A percentile compares a stretch with the other conserved stretches of the same genome.
These are phyloP conservation scores for Disparrhopalites patrizii DNA, from an alignment of 2,888 invertebrate species.

Conservation along the genomic window DNA sequence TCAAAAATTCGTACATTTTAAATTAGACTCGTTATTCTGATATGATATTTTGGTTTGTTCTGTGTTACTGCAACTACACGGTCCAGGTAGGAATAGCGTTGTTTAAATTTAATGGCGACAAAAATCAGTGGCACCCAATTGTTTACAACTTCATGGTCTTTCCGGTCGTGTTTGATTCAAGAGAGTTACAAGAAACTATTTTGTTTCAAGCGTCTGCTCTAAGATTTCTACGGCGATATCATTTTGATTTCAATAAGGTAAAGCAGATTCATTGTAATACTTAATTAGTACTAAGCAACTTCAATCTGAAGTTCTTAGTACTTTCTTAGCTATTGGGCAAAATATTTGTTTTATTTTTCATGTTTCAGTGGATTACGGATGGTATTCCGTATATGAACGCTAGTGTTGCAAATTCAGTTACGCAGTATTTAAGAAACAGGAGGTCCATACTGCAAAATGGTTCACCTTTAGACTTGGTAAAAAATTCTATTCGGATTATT, in stretches of 20 bases:
- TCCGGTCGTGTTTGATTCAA: conserved; percentile 61
- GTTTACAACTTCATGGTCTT: conserved; percentile 67
- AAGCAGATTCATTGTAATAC: too few species aligned
- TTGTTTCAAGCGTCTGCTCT: conserved; percentile 63
- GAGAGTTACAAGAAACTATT: conserved; percentile 57
- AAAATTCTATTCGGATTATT: too few species aligned
- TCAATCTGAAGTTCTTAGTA: too few species aligned
- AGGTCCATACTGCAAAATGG: conserved; percentile 20
- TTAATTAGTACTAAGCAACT: too few species aligned
- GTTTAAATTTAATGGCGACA: conserved; percentile 59
- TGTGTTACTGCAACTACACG: too few species aligned
- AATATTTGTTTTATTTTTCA: neutral
- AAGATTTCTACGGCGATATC: conserved; percentile 58
- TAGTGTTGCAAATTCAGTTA: conserved; percentile 55
- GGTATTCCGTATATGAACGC: conserved; percentile 65
- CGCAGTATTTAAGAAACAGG: conserved; percentile 52
- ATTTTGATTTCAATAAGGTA: conserved; percentile 72
- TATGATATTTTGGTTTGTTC: too few species aligned
- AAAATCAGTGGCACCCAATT: conserved; percentile 59
- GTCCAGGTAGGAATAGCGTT: conserved; percentile 67
- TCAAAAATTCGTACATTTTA: too few species aligned
- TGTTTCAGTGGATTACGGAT: conserved; percentile 62
- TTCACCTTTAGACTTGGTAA: conserved; percentile 11
- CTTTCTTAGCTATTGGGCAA: too few species aligned
- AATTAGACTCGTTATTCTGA: too few species aligned